These are phyloP conservation scores for Zonotrichia leucophrys DNA, from an alignment of 2,113 vertebrate species.

Conservation along the genomic window DNA sequence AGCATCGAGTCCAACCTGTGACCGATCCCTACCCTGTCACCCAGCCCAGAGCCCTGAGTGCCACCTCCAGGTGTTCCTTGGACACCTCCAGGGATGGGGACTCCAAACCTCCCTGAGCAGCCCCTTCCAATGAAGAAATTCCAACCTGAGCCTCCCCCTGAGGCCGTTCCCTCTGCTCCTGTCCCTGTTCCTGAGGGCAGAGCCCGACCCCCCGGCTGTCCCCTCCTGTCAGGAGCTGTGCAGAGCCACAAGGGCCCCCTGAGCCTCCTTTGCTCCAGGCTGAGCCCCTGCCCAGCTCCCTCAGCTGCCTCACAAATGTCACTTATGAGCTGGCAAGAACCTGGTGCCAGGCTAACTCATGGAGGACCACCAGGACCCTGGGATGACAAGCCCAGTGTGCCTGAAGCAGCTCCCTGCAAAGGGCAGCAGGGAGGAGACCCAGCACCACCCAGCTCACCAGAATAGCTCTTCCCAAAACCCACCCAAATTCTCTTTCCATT, in stretches of 20 bases:
- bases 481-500: not conserved
- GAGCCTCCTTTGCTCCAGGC: not conserved
- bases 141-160: fast-evolving
- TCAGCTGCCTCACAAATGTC: not conserved
- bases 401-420: not conserved
- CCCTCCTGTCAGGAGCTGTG: too few relatives aligned
- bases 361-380: not conserved
- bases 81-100: not conserved
- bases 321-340: not conserved
- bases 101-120: not conserved
- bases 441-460: not conserved
- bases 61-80: not conserved
- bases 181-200: too few relatives aligned
- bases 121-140: not conserved
- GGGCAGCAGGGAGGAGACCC: not conserved
- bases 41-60: not conserved
- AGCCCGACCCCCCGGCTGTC: too few relatives aligned
- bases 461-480: not conserved
- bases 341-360: not conserved
- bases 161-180: too few relatives aligned
- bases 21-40: not conserved
- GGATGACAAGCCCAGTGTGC: not conserved
- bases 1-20: not conserved
- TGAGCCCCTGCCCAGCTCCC: not conserved
- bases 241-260: not conserved